Base-by-base conservation (phyloP, 2,888 invertebrate species). In the Nyleta sp. region DNA sequence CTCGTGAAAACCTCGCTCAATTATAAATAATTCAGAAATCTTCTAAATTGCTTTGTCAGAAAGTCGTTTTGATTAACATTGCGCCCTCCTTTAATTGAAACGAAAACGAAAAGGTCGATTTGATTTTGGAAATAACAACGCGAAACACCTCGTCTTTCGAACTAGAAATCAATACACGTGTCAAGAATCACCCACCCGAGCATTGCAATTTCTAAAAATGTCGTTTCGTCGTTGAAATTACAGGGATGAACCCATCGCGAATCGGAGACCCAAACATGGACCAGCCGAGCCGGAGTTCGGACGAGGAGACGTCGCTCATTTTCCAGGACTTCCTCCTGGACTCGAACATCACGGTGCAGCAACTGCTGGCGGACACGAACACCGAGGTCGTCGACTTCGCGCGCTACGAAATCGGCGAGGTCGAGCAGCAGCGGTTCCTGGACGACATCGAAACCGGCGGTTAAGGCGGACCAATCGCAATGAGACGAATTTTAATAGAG, bases 301-400 rank as follows among this genome's bases (percentile, higher is more conserved):
- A 96, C 83, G 95, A 96, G 48, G 98, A 98, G 91, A 93, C 92
- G 0, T 94, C 94, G 84, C 92, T 98, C 78, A 94, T 98, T 72
- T 94, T 94, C 90, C 98, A 99, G 90, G 97, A 98, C 85, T 98
- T 95, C 90, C 91, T 98, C 38, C 90, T 97, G 18, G 96, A 98
- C 88, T 94, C 96, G 0, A 92, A 93, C 11, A 90, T 94, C 38
- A 95, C 94, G 4, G 95, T 98, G 0, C 94, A 94, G 38, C 94
- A 96, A 81, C 91, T 97, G 10, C 90, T 96, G 65, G 91, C 94
- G 55, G 93, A 94, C 78, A 92, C 95, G 83, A 91, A 93, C 75
- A 89, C 94, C 0, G 92, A 94, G 87, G 91, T 98, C 17, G 85
- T 96, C 7, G 96, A 97, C 90, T 98, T 96, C 90, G 93, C 95